A percentile compares a stretch with the other conserved stretches of the same genome.
These are phyloP conservation scores for Pantelozetes paolii DNA, from an alignment of 2,888 invertebrate species.

Conservation along the genomic window DNA sequence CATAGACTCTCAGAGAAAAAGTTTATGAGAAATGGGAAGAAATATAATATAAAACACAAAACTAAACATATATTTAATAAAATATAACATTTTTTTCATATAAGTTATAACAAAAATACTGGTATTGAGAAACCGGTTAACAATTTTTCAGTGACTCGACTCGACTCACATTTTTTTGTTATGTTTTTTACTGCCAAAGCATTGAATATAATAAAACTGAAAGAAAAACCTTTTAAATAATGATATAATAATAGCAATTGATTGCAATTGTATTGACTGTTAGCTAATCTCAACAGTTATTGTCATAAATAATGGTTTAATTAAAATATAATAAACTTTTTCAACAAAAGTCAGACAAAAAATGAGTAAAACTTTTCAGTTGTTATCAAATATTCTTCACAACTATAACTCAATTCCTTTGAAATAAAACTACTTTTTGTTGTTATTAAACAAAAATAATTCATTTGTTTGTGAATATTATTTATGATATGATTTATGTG, in stretches of 20 bases:
- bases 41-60: too few relatives aligned
- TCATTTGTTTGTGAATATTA: too few relatives aligned
- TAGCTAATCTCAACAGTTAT: background rate
- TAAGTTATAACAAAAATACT: conserved; percentile 12
- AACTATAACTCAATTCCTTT: too few relatives aligned
- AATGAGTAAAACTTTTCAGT: background rate
- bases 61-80: background rate
- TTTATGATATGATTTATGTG: too few relatives aligned
- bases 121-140: conserved; percentile 24
- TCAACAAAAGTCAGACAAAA: background rate
- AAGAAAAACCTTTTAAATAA: background rate
- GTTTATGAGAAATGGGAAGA: background rate
- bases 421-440: too few relatives aligned
- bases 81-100: background rate
- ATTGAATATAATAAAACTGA: background rate
- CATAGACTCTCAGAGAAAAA: conserved; percentile 4
- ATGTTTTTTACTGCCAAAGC: background rate
- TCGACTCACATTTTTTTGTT: background rate
- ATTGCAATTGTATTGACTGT: background rate
- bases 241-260: background rate
- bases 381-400: background rate
- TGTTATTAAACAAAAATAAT: too few relatives aligned
- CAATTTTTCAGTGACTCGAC: background rate
- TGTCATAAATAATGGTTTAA: background rate
- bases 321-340: background rate